These are phyloP conservation scores for Bombus consobrinus DNA, from an alignment of 1,140 invertebrate genomes.

Conservation along the genomic window DNA sequence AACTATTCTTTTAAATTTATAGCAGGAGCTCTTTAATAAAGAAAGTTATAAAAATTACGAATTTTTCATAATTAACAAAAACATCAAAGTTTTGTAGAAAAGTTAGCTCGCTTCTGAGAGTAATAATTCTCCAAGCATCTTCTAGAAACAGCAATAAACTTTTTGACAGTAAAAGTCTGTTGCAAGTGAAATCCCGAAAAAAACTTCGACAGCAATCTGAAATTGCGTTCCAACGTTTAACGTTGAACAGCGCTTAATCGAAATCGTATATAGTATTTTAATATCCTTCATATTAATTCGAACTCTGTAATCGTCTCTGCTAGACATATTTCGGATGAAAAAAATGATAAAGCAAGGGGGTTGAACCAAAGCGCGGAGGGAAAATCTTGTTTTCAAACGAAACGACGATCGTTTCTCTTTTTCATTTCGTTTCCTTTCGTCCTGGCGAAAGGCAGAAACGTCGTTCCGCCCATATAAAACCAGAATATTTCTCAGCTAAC, in stretches of 20 bases:
- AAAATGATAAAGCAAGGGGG: neutral
- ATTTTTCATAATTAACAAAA: conserved; percentile 1
- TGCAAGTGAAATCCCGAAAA: no score
- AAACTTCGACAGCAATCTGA: no score
- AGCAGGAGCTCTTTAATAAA: neutral
- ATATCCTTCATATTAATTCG: no score
- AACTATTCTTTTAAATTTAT: no score
- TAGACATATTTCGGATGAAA: no score
- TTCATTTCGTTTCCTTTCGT: conserved; percentile 6
- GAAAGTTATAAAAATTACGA: neutral
- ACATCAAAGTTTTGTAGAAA: neutral
- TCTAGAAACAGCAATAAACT: neutral
- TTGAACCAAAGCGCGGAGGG: neutral
- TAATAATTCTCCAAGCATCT: neutral
- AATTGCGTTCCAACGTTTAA: no score
- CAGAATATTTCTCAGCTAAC: conserved; percentile 47
- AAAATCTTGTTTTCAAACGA: neutral
- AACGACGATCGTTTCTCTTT: neutral
- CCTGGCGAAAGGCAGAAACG: neutral
- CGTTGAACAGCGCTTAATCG: no score
- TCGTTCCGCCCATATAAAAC: conserved; percentile 15
- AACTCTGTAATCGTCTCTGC: no score
- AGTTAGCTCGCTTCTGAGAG: no score
- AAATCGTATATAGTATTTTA: no score
- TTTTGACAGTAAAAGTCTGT: no score